A percentile compares a stretch with the other conserved stretches of the same genome.
phyloP scores from a whole-genome alignment of 2,888 invertebrate species.

The Pseudoips prasinana region DNA sequence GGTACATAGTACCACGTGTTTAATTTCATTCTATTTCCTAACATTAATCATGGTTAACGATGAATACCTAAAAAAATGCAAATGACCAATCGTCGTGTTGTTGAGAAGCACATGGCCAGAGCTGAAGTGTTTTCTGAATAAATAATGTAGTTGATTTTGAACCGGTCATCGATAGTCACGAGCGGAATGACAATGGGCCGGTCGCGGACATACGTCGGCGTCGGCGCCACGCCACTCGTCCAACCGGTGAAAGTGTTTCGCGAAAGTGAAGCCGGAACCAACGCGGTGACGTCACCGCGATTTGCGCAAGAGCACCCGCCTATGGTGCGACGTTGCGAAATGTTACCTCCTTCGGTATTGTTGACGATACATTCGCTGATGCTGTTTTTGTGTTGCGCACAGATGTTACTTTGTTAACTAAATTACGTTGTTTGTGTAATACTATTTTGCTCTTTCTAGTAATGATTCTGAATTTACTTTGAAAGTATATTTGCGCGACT shows the following conservation, averaged over 20 bases:
- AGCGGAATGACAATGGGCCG: conserved; percentile 49
- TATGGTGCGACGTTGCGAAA: conserved; percentile 66
- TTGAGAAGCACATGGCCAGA: neutral
- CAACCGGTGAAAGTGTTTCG: conserved; percentile 75
- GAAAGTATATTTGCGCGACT: conserved; percentile 6
- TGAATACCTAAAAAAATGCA: too few relatives aligned
- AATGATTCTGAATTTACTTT: conserved; percentile 30
- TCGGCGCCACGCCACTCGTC: conserved; percentile 47
- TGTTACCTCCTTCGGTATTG: conserved; percentile 57
- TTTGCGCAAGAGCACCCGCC: conserved; percentile 70
- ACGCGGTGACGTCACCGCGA: conserved; percentile 67
- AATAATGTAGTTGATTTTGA: conserved; percentile 48
- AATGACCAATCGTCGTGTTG: too few relatives aligned
- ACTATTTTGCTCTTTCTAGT: conserved; percentile 22
- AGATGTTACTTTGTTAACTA: conserved; percentile 32
- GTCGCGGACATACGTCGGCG: conserved; percentile 35
- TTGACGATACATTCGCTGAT: conserved; percentile 44
- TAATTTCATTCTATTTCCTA: too few relatives aligned
- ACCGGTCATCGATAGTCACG: conserved; percentile 44
- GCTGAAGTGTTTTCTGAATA: conserved; percentile 38
- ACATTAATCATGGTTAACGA: too few relatives aligned
- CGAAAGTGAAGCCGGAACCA: conserved; percentile 80
- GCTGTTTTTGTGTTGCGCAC: conserved; percentile 36
- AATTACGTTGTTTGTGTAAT: conserved; percentile 36
- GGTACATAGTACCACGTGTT: too few relatives aligned